Percentiles rank a stretch among this genome's conserved stretches.
Evolutionary conservation across 2,113 vertebrate species (phyloP).

Genomic region (Pungitius pungitius): DNA sequence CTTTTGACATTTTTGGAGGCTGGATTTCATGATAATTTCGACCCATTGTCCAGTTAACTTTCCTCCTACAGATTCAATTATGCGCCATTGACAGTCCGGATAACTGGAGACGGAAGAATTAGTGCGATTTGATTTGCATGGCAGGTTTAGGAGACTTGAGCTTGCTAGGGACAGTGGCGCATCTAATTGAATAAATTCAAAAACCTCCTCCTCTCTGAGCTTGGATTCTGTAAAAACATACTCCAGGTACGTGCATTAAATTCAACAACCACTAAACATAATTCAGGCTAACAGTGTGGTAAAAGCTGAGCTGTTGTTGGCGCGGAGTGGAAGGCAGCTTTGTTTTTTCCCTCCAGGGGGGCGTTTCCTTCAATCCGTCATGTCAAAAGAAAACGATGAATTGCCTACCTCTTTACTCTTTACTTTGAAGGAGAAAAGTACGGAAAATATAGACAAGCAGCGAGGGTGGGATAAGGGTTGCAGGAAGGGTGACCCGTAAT

Average conservation of each 20-base stretch:
- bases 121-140: neutral
- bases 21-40: neutral
- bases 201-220: neutral
- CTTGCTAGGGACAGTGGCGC: neutral
- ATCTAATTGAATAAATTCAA: neutral
- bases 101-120: neutral
- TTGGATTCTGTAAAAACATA: neutral
- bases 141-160: neutral
- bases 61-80: neutral
- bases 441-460: conserved; percentile 28
- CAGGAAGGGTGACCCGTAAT: conserved; percentile 44
- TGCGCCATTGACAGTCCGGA: neutral
- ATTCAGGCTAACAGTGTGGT: neutral
- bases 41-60: neutral
- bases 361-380: neutral
- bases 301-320: neutral
- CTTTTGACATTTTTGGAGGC: neutral
- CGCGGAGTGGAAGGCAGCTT: neutral
- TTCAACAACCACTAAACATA: neutral
- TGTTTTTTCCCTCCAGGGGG: neutral
- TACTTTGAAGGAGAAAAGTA: conserved; percentile 10
- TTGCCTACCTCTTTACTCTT: neutral
- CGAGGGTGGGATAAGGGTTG: conserved; percentile 8
- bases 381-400: neutral
- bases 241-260: neutral